A percentile compares a stretch with the other conserved stretches of the same genome.
Conservation (phyloP, 2,797 vertebrate genomes). For the Molossus alvarezi region DNA sequence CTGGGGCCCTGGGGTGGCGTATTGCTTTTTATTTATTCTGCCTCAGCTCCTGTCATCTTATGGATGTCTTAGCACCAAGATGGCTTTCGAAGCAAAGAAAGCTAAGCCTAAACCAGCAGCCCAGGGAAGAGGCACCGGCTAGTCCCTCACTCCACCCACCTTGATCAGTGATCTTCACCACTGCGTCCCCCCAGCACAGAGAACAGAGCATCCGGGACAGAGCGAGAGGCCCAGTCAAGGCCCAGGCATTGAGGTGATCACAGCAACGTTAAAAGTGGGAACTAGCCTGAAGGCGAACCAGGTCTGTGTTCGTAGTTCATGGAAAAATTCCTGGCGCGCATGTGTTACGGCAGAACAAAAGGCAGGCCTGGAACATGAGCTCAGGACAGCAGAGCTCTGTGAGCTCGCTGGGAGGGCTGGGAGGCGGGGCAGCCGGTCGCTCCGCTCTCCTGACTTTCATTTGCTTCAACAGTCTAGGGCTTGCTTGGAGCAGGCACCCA, state of each 20-base stretch:
- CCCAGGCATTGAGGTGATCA: background rate
- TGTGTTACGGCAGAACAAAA: slow-evolving; percentile 73
- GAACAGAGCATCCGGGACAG: slow-evolving; percentile 14
- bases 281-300: slow-evolving; percentile 22
- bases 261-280: background rate
- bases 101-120: slow-evolving; percentile 2
- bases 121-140: background rate
- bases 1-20: background rate
- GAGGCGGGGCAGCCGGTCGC: slow-evolving; percentile 16
- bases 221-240: background rate
- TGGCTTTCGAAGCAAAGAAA: slow-evolving; percentile 44
- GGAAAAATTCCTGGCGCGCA: slow-evolving; percentile 67
- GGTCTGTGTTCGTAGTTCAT: slow-evolving; percentile 66
- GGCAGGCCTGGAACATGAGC: slow-evolving; percentile 41
- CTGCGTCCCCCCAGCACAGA: background rate
- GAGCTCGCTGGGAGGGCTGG: slow-evolving; percentile 30
- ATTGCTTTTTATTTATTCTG: background rate
- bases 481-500: background rate
- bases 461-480: slow-evolving; percentile 59
- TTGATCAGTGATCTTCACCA: background rate
- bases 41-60: background rate
- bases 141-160: background rate
- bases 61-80: background rate
- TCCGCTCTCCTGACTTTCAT: slow-evolving; percentile 73
- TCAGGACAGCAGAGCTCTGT: too few relatives aligned